A percentile compares a stretch with the other conserved stretches of the same genome.
Evolutionary conservation across 2,888 invertebrate species (phyloP).

Genomic region (Erebia ligea): DNA sequence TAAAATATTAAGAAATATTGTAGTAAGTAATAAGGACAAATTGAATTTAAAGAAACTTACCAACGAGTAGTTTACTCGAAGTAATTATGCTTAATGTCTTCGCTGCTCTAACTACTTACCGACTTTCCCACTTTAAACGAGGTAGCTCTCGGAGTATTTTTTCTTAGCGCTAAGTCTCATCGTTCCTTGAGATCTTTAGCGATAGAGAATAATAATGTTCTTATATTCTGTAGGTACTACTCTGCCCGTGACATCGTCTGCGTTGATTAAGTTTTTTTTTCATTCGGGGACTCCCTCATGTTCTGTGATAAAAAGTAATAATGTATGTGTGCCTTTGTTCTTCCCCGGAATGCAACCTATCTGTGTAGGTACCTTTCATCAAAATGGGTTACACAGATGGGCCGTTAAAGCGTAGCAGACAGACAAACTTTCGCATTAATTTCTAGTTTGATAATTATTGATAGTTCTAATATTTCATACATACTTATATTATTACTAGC

Average conservation of each 20-base stretch:
- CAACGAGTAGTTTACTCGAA: constrained; percentile 19
- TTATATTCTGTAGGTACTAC: not conserved
- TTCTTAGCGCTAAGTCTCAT: constrained; percentile 3
- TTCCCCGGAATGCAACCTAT: no score
- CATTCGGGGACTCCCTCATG: not conserved
- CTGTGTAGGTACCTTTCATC: no score
- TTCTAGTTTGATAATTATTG: no score
- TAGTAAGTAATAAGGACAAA: constrained; percentile 9
- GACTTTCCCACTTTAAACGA: constrained; percentile 15
- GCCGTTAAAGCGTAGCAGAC: no score
- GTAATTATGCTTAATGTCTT: constrained; percentile 24
- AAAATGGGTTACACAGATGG: no score
- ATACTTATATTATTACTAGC: no score
- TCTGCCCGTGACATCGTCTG: not conserved
- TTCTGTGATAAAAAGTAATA: no score
- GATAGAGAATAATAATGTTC: not conserved
- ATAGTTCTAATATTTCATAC: no score
- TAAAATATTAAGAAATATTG: constrained; percentile 1
- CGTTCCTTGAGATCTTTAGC: constrained; percentile 14
- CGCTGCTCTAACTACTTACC: constrained; percentile 8
- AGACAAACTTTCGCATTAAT: no score
- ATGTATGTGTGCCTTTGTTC: no score
- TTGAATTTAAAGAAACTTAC: constrained; percentile 15
- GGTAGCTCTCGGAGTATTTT: constrained; percentile 4
- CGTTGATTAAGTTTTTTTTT: not conserved